Evolutionary conservation across 2,113 vertebrate species (phyloP).

Genomic region (Porphyrio hochstetteri): DNA sequence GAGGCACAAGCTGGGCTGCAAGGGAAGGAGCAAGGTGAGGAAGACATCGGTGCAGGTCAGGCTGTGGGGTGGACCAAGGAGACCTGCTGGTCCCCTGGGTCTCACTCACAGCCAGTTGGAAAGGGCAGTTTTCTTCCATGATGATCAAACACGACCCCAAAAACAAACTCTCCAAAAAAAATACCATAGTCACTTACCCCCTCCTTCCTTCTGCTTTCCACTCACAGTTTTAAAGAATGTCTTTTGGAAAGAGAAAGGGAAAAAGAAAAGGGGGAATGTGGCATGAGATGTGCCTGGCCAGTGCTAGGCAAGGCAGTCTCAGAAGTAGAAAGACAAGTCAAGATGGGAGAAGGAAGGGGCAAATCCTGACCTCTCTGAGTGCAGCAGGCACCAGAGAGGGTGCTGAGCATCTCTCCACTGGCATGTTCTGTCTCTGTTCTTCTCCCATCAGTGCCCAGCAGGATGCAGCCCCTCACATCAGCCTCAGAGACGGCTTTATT

Average conservation of each 20-base stretch:
- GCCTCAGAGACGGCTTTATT: neutral
- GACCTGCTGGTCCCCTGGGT: neutral
- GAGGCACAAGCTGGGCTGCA: neutral
- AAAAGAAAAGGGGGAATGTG: neutral
- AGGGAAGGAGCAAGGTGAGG: neutral
- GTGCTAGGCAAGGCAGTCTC: neutral
- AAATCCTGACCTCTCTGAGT: neutral
- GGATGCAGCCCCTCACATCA: neutral
- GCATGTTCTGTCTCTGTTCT: neutral
- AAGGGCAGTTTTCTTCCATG: neutral
- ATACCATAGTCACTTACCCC: rapidly evolving
- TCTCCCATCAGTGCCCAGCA: neutral
- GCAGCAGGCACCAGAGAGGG: neutral
- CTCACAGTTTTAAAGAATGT: neutral
- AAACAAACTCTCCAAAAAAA: neutral
- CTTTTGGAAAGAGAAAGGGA: neutral
- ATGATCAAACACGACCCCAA: neutral
- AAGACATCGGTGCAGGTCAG: neutral
- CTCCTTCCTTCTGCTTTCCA: neutral
- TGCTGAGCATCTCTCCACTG: neutral
- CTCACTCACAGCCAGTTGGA: neutral
- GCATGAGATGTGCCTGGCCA: neutral
- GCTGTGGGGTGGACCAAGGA: neutral
- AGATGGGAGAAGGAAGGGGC: neutral
- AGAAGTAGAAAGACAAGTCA: neutral